phyloP scores from a whole-genome alignment of 2,888 invertebrate species.

The Dynastes tityus region DNA sequence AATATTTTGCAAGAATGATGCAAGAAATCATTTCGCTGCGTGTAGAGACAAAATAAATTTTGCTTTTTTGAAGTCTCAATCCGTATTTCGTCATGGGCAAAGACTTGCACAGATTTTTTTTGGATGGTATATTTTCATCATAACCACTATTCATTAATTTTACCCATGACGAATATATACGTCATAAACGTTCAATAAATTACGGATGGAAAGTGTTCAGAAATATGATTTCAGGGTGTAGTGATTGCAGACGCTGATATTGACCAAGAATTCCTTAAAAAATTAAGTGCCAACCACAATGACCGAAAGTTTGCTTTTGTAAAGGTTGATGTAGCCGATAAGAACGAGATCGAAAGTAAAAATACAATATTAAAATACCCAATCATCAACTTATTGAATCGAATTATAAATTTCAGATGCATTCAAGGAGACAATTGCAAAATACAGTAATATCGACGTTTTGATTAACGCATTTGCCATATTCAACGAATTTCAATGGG shows the following conservation, averaged over 20 bases:
- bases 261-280: constrained; percentile 29
- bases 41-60: too few species aligned
- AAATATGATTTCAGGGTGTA: constrained; percentile 38
- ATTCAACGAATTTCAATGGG: constrained; percentile 17
- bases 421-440: constrained; percentile 23
- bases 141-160: too few species aligned
- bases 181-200: not conserved
- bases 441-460: constrained; percentile 28
- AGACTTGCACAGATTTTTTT: too few species aligned
- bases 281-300: constrained; percentile 26
- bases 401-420: constrained; percentile 13
- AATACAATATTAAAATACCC: not conserved
- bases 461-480: constrained; percentile 35
- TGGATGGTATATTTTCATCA: too few species aligned
- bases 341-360: constrained; percentile 50
- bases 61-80: too few species aligned
- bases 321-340: constrained; percentile 46
- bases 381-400: not conserved
- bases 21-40: too few species aligned
- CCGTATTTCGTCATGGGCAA: too few species aligned
- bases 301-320: constrained; percentile 44
- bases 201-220: not conserved
- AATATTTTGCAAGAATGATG: too few species aligned
- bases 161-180: too few species aligned
- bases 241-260: constrained; percentile 47